Evolutionary conservation across 2,113 vertebrate species (phyloP).

Genomic region (Xiphophorus maculatus): DNA sequence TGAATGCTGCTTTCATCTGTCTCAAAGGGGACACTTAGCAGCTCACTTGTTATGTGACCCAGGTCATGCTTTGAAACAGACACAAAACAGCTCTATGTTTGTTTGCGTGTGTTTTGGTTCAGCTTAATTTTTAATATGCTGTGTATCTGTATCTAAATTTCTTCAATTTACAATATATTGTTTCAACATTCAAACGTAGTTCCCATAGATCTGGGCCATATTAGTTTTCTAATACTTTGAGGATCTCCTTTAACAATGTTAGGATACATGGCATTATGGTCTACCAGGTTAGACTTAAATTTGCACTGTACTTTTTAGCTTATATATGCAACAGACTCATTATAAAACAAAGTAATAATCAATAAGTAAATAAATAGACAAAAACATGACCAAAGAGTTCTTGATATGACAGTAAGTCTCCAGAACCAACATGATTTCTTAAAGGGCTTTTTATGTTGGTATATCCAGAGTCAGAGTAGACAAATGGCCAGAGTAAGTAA

Average conservation of each 20-base stretch:
- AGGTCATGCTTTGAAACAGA: slow-evolving; percentile 33
- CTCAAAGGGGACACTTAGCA: slow-evolving; percentile 42
- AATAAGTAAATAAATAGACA: background rate
- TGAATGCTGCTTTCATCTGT: slow-evolving; percentile 42
- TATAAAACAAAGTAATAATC: background rate
- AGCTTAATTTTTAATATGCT: background rate
- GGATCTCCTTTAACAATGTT: background rate
- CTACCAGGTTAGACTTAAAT: background rate
- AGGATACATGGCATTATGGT: background rate
- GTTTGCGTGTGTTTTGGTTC: background rate
- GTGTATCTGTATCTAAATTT: background rate
- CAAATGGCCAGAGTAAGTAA: too few relatives aligned
- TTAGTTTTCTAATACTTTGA: background rate
- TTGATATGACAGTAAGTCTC: too few relatives aligned
- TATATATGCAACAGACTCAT: too few relatives aligned
- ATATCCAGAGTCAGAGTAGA: background rate
- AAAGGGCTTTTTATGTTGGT: background rate
- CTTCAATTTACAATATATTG: background rate
- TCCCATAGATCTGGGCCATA: background rate
- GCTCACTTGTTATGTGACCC: slow-evolving; percentile 39
- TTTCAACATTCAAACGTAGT: background rate
- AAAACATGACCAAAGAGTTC: background rate
- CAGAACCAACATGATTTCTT: background rate
- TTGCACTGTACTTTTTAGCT: too few relatives aligned
- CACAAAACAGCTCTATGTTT: slow-evolving; percentile 17